These are phyloP conservation scores for Bradypodion ventrale DNA, from an alignment of 2,797 vertebrate species.

Conservation along the genomic window DNA sequence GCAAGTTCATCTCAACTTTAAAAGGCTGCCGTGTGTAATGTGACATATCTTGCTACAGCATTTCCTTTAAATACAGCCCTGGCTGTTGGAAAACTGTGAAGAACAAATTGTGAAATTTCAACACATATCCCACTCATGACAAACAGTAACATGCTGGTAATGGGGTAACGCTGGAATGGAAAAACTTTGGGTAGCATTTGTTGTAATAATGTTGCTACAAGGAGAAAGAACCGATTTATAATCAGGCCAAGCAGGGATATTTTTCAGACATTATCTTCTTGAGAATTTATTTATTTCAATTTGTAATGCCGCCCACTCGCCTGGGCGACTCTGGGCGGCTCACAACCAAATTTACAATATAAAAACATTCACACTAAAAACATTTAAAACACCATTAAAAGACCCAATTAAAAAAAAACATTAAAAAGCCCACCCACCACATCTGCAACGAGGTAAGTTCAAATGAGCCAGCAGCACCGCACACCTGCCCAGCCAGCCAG, in stretches of 20 bases:
- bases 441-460: too few relatives aligned
- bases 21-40: not conserved
- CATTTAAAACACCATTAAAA: too few relatives aligned
- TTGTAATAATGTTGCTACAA: conserved; percentile 35
- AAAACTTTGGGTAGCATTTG: conserved; percentile 30
- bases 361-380: too few relatives aligned
- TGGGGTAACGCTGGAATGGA: not conserved
- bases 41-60: not conserved
- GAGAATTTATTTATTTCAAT: too few relatives aligned
- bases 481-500: too few relatives aligned
- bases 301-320: too few relatives aligned
- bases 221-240: not conserved
- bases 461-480: too few relatives aligned
- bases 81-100: conserved; percentile 46
- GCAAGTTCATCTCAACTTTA: not conserved
- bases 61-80: conserved; percentile 40
- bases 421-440: too few relatives aligned
- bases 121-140: conserved; percentile 37
- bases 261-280: not conserved
- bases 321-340: too few relatives aligned
- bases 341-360: too few relatives aligned
- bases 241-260: conserved; percentile 13
- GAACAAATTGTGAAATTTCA: conserved; percentile 32
- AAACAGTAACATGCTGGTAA: not conserved
- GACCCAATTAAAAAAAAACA: too few relatives aligned